Conservation (phyloP, 1,140 invertebrate species). For the Hestina assimilis region DNA sequence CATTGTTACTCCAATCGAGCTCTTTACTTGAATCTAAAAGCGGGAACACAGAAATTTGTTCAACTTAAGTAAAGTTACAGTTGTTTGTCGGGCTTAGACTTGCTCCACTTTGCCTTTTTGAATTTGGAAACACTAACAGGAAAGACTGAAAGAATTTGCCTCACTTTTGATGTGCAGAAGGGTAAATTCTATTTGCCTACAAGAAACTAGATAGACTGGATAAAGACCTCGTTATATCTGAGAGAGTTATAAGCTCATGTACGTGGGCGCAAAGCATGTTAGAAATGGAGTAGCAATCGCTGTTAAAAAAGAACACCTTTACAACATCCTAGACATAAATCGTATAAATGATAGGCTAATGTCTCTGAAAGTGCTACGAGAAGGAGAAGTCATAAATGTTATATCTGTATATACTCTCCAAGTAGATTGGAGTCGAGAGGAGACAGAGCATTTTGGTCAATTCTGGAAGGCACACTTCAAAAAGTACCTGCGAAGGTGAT, state of each 20-base stretch:
- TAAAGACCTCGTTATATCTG: slow-evolving; percentile 22
- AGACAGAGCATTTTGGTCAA: background rate
- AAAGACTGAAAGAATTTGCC: slow-evolving; percentile 25
- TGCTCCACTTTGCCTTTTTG: slow-evolving; percentile 26
- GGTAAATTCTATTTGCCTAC: slow-evolving; percentile 24
- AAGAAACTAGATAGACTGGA: slow-evolving; percentile 25
- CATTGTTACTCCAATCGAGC: no score
- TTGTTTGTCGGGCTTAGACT: no score
- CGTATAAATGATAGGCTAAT: background rate
- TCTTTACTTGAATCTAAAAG: no score
- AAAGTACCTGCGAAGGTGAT: background rate
- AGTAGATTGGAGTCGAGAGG: background rate
- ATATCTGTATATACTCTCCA: background rate
- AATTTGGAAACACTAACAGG: slow-evolving; percentile 27
- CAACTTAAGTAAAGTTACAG: no score
- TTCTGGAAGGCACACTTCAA: background rate
- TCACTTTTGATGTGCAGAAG: slow-evolving; percentile 18
- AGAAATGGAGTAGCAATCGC: slow-evolving; percentile 23
- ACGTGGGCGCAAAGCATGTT: slow-evolving; percentile 10
- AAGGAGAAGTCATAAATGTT: background rate
- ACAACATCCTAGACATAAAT: slow-evolving; percentile 2
- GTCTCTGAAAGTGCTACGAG: background rate
- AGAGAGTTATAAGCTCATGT: slow-evolving; percentile 23
- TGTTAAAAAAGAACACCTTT: background rate
- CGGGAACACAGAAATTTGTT: no score